These are phyloP conservation scores for Tetramorium alpestre DNA, from an alignment of 1,140 invertebrate genomes.

Conservation along the genomic window DNA sequence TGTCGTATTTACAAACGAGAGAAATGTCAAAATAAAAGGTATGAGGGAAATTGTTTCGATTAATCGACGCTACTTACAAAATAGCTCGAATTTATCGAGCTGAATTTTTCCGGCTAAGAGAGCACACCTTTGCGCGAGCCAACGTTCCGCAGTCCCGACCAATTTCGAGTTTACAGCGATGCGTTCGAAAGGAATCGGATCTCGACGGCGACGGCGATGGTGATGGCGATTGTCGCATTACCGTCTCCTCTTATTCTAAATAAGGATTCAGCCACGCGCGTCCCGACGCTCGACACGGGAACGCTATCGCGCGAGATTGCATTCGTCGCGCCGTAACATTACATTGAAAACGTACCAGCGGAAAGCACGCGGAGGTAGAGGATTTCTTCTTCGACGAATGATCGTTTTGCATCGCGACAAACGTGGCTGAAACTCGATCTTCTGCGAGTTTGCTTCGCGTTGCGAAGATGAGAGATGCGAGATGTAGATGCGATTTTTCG, in stretches of 20 bases:
- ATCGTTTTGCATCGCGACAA: slow-evolving; percentile 16
- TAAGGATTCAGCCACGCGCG: slow-evolving; percentile 42
- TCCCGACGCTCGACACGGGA: slow-evolving; percentile 23
- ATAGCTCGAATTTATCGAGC: slow-evolving; percentile 17
- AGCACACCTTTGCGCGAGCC: slow-evolving; percentile 4
- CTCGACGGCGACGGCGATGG: background rate
- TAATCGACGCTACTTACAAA: slow-evolving; percentile 19
- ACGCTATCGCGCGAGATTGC: slow-evolving; percentile 52
- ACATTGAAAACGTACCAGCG: background rate
- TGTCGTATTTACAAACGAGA: background rate
- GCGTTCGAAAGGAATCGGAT: slow-evolving; percentile 22
- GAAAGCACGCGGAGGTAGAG: slow-evolving; percentile 10
- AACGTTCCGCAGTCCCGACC: slow-evolving; percentile 12
- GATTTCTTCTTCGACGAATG: background rate
- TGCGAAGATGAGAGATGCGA: background rate
- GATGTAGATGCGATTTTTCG: background rate
- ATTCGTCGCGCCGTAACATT: slow-evolving; percentile 29
- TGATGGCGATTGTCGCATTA: slow-evolving; percentile 23
- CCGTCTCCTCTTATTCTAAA: slow-evolving; percentile 43
- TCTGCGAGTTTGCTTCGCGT: background rate
- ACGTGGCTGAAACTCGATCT: background rate
- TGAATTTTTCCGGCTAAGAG: slow-evolving; percentile 28
- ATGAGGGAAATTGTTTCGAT: background rate
- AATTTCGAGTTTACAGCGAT: slow-evolving; percentile 37
- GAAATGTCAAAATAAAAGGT: background rate